Base-by-base conservation (phyloP, 2,888 invertebrate species). In the Matsumyia berberina region DNA sequence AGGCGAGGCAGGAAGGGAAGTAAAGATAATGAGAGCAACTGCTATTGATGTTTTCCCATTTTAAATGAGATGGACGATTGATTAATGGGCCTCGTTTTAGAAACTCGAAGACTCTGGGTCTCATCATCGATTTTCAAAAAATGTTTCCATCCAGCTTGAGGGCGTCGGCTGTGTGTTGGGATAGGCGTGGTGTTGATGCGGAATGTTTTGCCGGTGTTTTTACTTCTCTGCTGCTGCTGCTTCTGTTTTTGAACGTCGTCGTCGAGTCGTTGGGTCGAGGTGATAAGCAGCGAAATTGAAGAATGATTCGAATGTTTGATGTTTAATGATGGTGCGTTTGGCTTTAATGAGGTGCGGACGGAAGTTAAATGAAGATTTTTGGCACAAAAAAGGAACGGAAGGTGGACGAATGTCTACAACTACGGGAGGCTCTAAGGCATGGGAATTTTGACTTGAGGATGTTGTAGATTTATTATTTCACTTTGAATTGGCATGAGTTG, bases 61-160 rank as follows among this genome's bases (percentile, higher is more conserved):
- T 80, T 76, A 80, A 80, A 85, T 74, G 80, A 80, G 85, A 60
- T 76, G 58, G 74, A 58, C 80, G 64, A 79, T 85, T 80, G 85
- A 80, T 85, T 76, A 85, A 80, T 80, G 80, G 51, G 64, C 17
- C 69, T 53, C 42, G 49, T 74, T 74, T n/a, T 35, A 29, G 62
- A 31, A 39, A 46, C 19, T 55, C 33, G 35, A n/a, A 15, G 19
- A 46, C 5, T 31, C 57, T 33, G 66, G 33, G 31, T 35, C 46
- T 15, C 35, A 35, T 67, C 60, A 79, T 80, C 60, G 66, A 70
- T 85, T 74, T 80, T 66, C 37, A 66, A 24, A 66, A n/a, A 66
- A 74, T 62, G 60, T 44, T 77, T 67, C 44, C 37, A 35, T 46
- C 39, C n/a, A n/a, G 31, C 17, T 42, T 24, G 24, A 4, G 24